Conservation (phyloP, 2,888 invertebrate genomes). For the Ischnura elegans region DNA sequence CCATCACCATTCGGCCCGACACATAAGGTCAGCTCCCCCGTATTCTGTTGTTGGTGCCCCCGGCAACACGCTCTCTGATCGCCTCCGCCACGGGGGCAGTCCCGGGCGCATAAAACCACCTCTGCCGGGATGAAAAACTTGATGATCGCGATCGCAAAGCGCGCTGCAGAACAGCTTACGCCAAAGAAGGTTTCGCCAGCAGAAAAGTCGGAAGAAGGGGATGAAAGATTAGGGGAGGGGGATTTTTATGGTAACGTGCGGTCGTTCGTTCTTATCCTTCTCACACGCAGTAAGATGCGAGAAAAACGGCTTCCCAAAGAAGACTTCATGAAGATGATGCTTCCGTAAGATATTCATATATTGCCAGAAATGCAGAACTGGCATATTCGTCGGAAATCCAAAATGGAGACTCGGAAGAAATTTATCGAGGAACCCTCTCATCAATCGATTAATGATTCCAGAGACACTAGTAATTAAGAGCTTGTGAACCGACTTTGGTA, state of each 20-base stretch:
- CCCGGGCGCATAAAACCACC: constrained; percentile 21
- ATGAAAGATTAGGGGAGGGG: background rate
- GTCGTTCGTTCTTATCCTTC: background rate
- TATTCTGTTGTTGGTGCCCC: no score
- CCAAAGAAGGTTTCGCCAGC: background rate
- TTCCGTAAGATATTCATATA: no score
- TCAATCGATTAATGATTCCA: no score
- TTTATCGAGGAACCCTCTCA: no score
- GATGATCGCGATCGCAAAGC: background rate
- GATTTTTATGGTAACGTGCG: background rate
- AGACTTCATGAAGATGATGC: no score
- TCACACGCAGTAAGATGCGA: background rate
- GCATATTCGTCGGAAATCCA: no score
- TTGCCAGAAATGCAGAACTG: no score
- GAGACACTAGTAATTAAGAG: no score
- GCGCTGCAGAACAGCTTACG: background rate
- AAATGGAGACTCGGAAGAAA: no score
- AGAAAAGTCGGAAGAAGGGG: background rate
- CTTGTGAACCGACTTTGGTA: no score
- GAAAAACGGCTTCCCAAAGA: background rate
- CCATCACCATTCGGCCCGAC: no score
- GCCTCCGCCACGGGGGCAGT: background rate
- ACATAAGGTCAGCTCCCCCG: no score
- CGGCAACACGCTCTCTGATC: background rate
- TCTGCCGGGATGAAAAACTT: background rate